Evolutionary conservation across 2,113 vertebrate genomes (phyloP).

Genomic region (Paramisgurnus dabryanus): DNA sequence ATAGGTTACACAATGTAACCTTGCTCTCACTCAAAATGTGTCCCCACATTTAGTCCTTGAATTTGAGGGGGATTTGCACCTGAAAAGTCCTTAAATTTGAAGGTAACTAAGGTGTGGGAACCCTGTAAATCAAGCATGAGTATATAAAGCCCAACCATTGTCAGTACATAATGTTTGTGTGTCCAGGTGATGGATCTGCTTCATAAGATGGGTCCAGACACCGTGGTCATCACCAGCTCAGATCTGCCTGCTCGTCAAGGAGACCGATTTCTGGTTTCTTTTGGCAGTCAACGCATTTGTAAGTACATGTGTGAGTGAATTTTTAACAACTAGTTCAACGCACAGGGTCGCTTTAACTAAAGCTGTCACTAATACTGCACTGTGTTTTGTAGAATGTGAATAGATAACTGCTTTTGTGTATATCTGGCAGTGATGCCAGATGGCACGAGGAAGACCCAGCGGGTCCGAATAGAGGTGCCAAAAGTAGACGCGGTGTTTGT

Average conservation of each 20-base stretch:
- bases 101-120: too few relatives aligned
- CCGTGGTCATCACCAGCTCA: conserved; percentile 97
- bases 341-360: not conserved
- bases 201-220: conserved; percentile 94
- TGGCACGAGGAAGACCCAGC: conserved; percentile 80
- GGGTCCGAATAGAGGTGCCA: conserved; percentile 90
- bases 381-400: too few relatives aligned
- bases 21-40: too few relatives aligned
- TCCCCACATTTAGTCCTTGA: too few relatives aligned
- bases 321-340: not conserved
- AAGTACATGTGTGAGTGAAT: conserved; percentile 15
- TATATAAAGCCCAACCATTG: not conserved
- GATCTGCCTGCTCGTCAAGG: conserved; percentile 85
- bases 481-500: conserved; percentile 96
- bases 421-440: conserved; percentile 79
- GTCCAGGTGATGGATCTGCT: conserved; percentile 94
- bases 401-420: not conserved
- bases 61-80: too few relatives aligned
- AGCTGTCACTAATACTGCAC: not conserved
- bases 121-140: not conserved
- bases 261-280: conserved; percentile 85
- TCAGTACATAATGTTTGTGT: not conserved
- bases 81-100: too few relatives aligned
- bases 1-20: too few relatives aligned
- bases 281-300: conserved; percentile 92